Evolutionary conservation across 2,888 invertebrate species (phyloP).

Genomic region (Lottia gigantea): DNA sequence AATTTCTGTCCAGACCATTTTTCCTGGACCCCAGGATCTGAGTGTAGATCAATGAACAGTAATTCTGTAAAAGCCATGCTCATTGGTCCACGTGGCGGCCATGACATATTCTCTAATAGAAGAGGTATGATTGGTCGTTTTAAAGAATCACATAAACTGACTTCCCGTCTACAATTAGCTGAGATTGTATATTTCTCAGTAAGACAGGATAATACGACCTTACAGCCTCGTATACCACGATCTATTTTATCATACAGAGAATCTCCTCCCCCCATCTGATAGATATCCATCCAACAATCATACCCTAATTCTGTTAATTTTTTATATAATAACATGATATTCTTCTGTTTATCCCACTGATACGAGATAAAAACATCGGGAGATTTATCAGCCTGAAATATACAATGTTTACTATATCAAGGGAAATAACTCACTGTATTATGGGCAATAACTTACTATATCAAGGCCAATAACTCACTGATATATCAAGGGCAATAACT

Average conservation of each 20-base stretch:
- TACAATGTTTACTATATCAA: no score
- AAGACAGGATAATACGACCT: conserved; percentile 46
- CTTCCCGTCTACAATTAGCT: conserved; percentile 54
- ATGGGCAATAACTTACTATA: no score
- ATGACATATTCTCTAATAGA: conserved; percentile 48
- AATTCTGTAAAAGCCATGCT: conserved; percentile 53
- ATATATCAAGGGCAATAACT: no score
- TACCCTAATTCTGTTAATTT: conserved; percentile 48
- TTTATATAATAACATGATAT: conserved; percentile 48
- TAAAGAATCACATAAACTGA: conserved; percentile 53
- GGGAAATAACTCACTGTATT: no score
- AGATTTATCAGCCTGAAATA: conserved; percentile 14
- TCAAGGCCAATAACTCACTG: no score
- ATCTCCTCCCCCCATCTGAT: conserved; percentile 64
- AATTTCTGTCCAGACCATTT: conserved; percentile 48
- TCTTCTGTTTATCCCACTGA: conserved; percentile 62
- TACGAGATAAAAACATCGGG: conserved; percentile 58
- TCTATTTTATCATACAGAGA: conserved; percentile 62
- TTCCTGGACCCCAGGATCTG: conserved; percentile 38
- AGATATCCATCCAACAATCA: conserved; percentile 61
- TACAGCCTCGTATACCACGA: conserved; percentile 46
- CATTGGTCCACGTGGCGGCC: conserved; percentile 62
- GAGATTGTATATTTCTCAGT: conserved; percentile 53
- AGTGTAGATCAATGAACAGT: conserved; percentile 41
- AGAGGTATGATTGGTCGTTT: conserved; percentile 59